Conservation (phyloP, 2,113 vertebrate species). For the Monarcha castaneiventris region DNA sequence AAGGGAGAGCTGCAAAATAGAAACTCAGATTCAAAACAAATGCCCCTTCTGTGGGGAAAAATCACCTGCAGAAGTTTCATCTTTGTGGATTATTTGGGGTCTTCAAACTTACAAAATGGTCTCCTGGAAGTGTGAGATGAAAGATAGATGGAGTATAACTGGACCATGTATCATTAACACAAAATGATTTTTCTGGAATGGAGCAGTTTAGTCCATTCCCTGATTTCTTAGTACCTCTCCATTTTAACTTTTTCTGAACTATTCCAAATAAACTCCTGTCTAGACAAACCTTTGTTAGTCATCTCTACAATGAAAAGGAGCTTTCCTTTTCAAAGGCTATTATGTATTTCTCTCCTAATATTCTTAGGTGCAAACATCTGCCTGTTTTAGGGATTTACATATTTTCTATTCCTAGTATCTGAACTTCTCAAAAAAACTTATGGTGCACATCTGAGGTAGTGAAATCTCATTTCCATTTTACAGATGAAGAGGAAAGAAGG, state of each 20-base stretch:
- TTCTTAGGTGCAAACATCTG: not conserved
- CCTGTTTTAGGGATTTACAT: not conserved
- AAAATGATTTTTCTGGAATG: not conserved
- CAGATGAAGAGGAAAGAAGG: not conserved
- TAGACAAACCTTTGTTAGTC: not conserved
- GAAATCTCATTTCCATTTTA: not conserved
- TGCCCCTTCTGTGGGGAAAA: not conserved
- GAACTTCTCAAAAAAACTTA: not conserved
- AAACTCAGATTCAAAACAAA: not conserved
- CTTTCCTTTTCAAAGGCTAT: not conserved
- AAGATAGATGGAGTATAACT: not conserved
- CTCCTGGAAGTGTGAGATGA: not conserved
- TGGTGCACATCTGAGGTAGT: not conserved
- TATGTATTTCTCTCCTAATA: not conserved
- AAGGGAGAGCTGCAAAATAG: not conserved
- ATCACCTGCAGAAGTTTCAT: not conserved
- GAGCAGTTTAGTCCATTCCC: not conserved
- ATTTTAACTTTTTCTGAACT: not conserved
- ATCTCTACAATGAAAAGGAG: not conserved
- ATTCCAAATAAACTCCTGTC: not conserved
- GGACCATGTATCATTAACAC: not conserved
- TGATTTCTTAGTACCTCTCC: not conserved
- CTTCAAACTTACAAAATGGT: not conserved
- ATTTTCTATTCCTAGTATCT: not conserved
- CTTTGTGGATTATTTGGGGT: not conserved